Base-by-base conservation (phyloP, 1,140 invertebrate genomes). In the Leucophenga varia region DNA sequence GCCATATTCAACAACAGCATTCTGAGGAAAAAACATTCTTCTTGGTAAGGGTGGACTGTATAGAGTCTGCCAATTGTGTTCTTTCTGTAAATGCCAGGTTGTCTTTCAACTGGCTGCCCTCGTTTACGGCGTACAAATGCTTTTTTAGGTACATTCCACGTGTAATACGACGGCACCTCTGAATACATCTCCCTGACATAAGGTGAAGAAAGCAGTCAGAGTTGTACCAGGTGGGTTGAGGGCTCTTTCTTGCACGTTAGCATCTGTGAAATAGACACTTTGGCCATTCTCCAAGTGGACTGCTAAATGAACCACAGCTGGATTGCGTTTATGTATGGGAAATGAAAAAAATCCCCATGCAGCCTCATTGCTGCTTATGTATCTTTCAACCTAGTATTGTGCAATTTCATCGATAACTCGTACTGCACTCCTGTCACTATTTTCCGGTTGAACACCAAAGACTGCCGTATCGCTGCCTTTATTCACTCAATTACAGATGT, bases 81-180 rank as follows among this genome's bases (percentile, higher is more conserved):
- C 14, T 53, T 47, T 48, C 53, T 52, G 49, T 48, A 55, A 34
- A 74, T 39, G 7, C 54, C 52, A 20, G 35, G 22, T 30, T 49
- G 54, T 36, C 54, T 67, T 55, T 46, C 52, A 36, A 59, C 57
- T 49, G 28, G 12, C 2, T 3, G 13, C 14, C 22, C 22, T 31
- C 32, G 30, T 22, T 22, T 47, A 3, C 35, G 34, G 17, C 17
- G 14, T 37, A 22, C 4, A 30, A 20, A 31, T n/a, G 45, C 57
- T 32, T 69, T 71, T 21, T 56, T 59, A 52, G 59, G 64, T 43
- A 8, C 9, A 58, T 76, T 74, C 75, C 74, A 77, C 18, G 69
- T 77, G 54, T 59, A 75, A 54, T 73, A 74, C 13, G 14, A 31
- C 59, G 76, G 68, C 46, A 78, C 59, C 28, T 77, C 72, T 5